Percentiles rank a stretch among this genome's conserved stretches.
Evolutionary conservation across 2,113 vertebrate genomes (phyloP).

Genomic region (Blennius ocellaris): DNA sequence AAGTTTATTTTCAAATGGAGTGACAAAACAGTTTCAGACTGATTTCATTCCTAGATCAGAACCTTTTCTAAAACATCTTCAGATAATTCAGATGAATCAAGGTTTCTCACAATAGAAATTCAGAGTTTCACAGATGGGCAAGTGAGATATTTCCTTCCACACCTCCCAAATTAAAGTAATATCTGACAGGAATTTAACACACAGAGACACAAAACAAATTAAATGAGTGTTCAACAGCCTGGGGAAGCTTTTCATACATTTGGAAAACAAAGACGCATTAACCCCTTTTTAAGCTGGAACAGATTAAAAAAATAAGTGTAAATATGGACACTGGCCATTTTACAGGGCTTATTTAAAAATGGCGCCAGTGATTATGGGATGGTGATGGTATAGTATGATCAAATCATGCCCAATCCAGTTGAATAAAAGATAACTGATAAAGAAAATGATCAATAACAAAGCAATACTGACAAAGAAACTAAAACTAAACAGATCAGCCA

Average conservation of each 20-base stretch:
- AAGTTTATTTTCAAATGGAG: constrained; percentile 51
- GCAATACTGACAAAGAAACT: not conserved
- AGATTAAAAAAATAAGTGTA: too few relatives aligned
- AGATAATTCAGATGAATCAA: constrained; percentile 2
- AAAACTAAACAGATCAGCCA: not conserved
- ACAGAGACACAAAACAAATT: constrained; percentile 34
- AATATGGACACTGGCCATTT: too few relatives aligned
- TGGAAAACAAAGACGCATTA: constrained; percentile 4
- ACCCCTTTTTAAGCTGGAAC: not conserved
- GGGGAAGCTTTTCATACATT: constrained; percentile 13
- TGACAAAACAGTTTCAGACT: constrained; percentile 21
- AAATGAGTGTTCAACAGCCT: constrained; percentile 44
- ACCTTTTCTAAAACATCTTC: constrained; percentile 2
- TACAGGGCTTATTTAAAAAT: too few relatives aligned
- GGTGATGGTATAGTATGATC: too few relatives aligned
- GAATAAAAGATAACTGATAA: too few relatives aligned
- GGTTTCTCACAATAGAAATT: constrained; percentile 17
- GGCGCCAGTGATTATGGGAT: too few relatives aligned
- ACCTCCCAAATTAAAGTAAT: not conserved
- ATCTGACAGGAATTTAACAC: constrained; percentile 12
- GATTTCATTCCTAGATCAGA: constrained; percentile 30
- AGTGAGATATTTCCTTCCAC: too few relatives aligned
- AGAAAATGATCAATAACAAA: too few relatives aligned
- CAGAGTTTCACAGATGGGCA: not conserved
- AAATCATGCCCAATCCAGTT: too few relatives aligned